Evolutionary conservation across 1,140 invertebrate genomes (phyloP).

Genomic region (Conopomorpha cramerella): DNA sequence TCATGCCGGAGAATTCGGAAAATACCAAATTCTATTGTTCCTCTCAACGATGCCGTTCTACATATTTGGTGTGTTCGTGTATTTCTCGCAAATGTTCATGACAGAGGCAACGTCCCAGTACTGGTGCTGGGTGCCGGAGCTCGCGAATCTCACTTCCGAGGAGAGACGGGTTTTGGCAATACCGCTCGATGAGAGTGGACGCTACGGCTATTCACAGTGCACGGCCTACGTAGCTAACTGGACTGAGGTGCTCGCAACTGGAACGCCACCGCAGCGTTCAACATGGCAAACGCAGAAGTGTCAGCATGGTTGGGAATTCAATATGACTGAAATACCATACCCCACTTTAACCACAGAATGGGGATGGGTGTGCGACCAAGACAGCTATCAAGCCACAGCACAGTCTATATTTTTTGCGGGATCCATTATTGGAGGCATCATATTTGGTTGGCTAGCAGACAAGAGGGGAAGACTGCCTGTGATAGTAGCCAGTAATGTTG

Average conservation of each 20-base stretch:
- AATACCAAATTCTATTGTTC: conserved; percentile 68
- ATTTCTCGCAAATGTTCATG: conserved; percentile 72
- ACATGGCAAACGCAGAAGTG: conserved; percentile 44
- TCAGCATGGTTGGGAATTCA: conserved; percentile 64
- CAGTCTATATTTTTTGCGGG: conserved; percentile 70
- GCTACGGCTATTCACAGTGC: conserved; percentile 38
- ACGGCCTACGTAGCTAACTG: conserved; percentile 27
- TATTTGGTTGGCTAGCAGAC: conserved; percentile 71
- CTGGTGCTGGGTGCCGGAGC: conserved; percentile 64
- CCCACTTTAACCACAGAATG: conserved; percentile 47
- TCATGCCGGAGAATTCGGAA: conserved; percentile 68
- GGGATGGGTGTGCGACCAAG: conserved; percentile 68
- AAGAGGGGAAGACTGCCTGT: conserved; percentile 68
- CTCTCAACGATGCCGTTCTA: conserved; percentile 52
- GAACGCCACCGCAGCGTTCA: conserved; percentile 12
- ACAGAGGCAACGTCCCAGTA: conserved; percentile 62
- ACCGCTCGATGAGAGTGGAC: conserved; percentile 17
- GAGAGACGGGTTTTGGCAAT: conserved; percentile 34
- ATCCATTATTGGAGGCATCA: conserved; percentile 70
- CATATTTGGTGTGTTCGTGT: conserved; percentile 66
- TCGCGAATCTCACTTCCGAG: conserved; percentile 38
- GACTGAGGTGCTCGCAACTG: conserved; percentile 22
- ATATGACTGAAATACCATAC: conserved; percentile 54
- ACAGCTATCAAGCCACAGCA: conserved; percentile 66
- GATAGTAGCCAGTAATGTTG: conserved; percentile 65